These are phyloP conservation scores for Apoda limacodes DNA, from an alignment of 2,888 invertebrate genomes.

Conservation along the genomic window DNA sequence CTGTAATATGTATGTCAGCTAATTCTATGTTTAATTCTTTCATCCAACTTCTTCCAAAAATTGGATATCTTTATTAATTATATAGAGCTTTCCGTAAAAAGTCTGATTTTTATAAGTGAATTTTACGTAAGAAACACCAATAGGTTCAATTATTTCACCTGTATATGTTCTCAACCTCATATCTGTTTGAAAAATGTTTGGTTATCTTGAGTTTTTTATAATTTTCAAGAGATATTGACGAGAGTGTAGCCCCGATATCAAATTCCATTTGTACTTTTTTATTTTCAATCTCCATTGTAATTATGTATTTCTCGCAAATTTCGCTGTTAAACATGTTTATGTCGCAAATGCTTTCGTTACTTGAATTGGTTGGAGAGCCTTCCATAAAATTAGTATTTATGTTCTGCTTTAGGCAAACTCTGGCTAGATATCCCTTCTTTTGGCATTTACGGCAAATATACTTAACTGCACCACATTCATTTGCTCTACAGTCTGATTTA, in stretches of 20 bases:
- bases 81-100: conserved; percentile 1
- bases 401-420: too few species aligned
- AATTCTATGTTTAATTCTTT: too few species aligned
- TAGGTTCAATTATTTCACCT: too few species aligned
- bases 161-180: conserved; percentile 2
- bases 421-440: too few species aligned
- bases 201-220: background rate
- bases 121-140: too few species aligned
- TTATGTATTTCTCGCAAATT: conserved; percentile 1
- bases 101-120: conserved; percentile 1
- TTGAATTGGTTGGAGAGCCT: too few species aligned
- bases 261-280: conserved; percentile 2
- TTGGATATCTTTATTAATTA: conserved; percentile 2
- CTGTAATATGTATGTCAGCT: too few species aligned
- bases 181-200: conserved; percentile 1
- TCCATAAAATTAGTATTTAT: too few species aligned
- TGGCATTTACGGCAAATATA: too few species aligned
- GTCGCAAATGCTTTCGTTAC: conserved; percentile 18
- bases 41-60: conserved; percentile 7
- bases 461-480: too few species aligned
- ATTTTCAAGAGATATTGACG: conserved; percentile 4
- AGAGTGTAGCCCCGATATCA: conserved; percentile 5
- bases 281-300: conserved; percentile 1
- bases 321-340: background rate
- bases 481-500: too few species aligned